Conservation (phyloP, 2,888 invertebrate species). For the Molorchus minor region DNA sequence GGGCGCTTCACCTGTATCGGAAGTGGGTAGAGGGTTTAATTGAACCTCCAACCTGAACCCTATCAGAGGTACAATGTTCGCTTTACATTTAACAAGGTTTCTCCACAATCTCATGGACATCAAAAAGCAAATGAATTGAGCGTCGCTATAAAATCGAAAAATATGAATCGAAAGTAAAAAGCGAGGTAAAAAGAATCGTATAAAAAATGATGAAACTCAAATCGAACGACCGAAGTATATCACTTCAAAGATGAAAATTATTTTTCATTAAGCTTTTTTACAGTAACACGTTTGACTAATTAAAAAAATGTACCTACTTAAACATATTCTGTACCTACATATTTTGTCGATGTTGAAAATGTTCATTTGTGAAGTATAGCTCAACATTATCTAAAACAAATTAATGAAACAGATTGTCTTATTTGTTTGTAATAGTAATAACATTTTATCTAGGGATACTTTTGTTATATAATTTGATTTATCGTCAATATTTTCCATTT, state of each 20-base stretch:
- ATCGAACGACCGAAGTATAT: not conserved
- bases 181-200: not conserved
- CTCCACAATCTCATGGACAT: not conserved
- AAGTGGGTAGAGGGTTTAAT: conserved; percentile 40
- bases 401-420: no score
- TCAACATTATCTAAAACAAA: no score
- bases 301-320: no score
- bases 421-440: no score
- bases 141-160: not conserved
- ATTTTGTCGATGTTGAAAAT: no score
- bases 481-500: conserved; percentile 1
- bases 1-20: conserved; percentile 57
- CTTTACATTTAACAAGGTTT: conserved; percentile 5
- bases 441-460: conserved; percentile 11
- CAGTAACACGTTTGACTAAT: no score
- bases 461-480: conserved; percentile 8
- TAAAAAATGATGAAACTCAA: conserved; percentile 5
- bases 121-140: not conserved
- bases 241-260: no score
- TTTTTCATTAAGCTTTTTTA: no score
- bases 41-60: conserved; percentile 29
- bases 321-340: no score
- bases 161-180: not conserved
- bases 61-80: conserved; percentile 14
- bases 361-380: no score